Conservation (phyloP, 1,140 invertebrate genomes). For the Anastatus disparis region DNA sequence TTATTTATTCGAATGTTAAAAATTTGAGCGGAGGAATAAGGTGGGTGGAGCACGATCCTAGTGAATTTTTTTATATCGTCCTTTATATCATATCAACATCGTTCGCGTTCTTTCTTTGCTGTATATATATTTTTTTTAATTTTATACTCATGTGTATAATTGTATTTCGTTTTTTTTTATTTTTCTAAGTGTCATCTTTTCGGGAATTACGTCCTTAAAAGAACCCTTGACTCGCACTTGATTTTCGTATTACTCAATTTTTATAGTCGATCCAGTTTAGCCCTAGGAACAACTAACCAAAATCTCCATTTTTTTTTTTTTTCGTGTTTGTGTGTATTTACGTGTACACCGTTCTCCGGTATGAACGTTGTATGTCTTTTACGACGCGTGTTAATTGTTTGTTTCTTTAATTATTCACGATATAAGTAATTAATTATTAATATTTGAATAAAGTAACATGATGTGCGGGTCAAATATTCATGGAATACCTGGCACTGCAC, state of each 20-base stretch:
- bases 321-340: constrained; percentile 43
- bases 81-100: constrained; percentile 14
- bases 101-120: constrained; percentile 12
- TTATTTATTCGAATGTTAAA: constrained; percentile 37
- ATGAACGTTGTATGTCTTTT: constrained; percentile 47
- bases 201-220: constrained; percentile 17
- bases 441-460: constrained; percentile 65
- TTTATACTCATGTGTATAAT: constrained; percentile 34
- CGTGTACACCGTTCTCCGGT: constrained; percentile 27
- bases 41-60: constrained; percentile 35
- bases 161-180: constrained; percentile 5
- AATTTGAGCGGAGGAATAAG: constrained; percentile 35
- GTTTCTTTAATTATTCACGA: constrained; percentile 60
- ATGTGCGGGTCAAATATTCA: constrained; percentile 62
- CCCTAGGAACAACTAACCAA: constrained; percentile 66
- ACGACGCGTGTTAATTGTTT: constrained; percentile 44
- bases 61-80: constrained; percentile 16
- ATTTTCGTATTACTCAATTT: constrained; percentile 24
- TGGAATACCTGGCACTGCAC: constrained; percentile 61
- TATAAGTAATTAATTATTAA: constrained; percentile 64
- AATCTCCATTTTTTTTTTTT: constrained; percentile 51
- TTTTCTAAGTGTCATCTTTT: constrained; percentile 5
- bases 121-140: constrained; percentile 37
- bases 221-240: constrained; percentile 11
- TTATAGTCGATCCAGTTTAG: constrained; percentile 54